Conservation (phyloP, 2,113 vertebrate genomes). For the Lepidiolamprologus cunningtoni region DNA sequence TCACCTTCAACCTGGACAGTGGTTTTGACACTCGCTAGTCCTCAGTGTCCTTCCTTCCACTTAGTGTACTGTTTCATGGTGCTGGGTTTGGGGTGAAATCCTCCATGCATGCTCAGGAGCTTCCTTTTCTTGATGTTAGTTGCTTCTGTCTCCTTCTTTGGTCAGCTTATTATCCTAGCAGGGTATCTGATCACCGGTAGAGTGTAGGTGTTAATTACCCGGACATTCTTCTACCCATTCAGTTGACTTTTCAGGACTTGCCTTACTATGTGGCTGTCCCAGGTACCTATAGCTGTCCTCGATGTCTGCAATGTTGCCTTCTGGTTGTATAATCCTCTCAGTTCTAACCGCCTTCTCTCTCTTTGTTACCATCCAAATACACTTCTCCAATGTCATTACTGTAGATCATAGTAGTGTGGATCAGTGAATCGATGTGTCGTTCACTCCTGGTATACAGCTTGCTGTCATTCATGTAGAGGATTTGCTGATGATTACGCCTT, state of each 20-base stretch:
- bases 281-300: background rate
- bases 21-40: background rate
- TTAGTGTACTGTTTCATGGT: background rate
- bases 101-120: background rate
- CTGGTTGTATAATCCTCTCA: background rate
- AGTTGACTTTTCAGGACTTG: background rate
- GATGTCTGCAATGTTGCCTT: background rate
- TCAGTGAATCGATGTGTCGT: background rate
- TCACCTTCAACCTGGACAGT: background rate
- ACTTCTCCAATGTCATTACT: background rate
- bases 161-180: background rate
- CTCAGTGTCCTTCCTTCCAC: background rate
- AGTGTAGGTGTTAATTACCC: accelerated
- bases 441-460: background rate
- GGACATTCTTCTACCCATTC: background rate
- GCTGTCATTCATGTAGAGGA: background rate
- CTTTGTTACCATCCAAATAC: background rate
- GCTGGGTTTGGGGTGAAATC: background rate
- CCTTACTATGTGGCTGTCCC: background rate
- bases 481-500: background rate
- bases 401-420: background rate
- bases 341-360: background rate
- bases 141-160: background rate
- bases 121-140: background rate
- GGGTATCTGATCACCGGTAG: background rate